Evolutionary conservation across 2,113 vertebrate species (phyloP).

Genomic region (Oryzias melastigma): DNA sequence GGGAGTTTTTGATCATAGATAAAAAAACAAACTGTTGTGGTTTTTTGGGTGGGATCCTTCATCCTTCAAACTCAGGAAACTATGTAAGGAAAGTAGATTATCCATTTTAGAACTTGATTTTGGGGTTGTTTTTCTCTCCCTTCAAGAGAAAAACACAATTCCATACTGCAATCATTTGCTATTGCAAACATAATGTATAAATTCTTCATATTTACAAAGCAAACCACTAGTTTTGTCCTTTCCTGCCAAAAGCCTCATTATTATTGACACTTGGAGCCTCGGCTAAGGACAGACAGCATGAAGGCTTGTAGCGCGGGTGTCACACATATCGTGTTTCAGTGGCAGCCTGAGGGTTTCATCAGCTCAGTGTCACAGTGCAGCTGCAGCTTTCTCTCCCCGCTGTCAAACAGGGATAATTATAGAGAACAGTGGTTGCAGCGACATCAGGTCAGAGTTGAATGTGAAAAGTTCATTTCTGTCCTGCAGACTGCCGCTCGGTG

Average conservation of each 20-base stretch:
- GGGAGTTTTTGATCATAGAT: not conserved
- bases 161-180: too few species aligned
- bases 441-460: slow-evolving; percentile 39
- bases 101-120: too few species aligned
- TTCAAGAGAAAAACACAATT: too few species aligned
- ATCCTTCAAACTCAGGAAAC: too few species aligned
- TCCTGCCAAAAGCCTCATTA: slow-evolving; percentile 10
- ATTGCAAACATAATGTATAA: too few species aligned
- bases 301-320: slow-evolving; percentile 23
- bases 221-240: not conserved
- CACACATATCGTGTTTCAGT: slow-evolving; percentile 25
- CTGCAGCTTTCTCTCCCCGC: slow-evolving; percentile 26
- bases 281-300: slow-evolving; percentile 53
- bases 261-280: slow-evolving; percentile 19
- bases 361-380: slow-evolving; percentile 27
- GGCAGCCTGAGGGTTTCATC: slow-evolving; percentile 32
- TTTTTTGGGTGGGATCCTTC: too few species aligned
- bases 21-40: too few species aligned
- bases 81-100: too few species aligned
- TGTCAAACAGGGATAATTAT: slow-evolving; percentile 45
- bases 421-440: slow-evolving; percentile 38
- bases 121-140: too few species aligned
- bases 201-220: too few species aligned
- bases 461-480: slow-evolving; percentile 9
- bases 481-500: not conserved